Percentiles rank a stretch among this genome's conserved stretches.
Conservation (phyloP, 2,113 vertebrate genomes). For the Herpailurus yagouaroundi region DNA sequence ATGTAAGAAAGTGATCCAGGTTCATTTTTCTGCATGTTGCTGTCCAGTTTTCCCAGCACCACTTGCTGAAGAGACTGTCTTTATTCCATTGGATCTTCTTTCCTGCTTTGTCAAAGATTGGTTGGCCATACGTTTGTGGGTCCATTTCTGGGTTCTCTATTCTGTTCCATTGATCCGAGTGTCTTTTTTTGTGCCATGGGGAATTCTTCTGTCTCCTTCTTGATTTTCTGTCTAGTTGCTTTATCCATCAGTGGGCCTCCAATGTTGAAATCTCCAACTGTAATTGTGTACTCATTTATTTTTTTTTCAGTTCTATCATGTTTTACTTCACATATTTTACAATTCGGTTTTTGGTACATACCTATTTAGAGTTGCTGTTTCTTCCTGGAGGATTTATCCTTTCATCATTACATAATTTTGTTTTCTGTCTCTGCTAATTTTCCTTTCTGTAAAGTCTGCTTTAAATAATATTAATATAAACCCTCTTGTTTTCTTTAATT, state of each 20-base stretch:
- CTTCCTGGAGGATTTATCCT: background rate
- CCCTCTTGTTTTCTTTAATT: background rate
- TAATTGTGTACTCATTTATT: background rate
- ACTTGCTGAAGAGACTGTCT: no score
- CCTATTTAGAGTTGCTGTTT: background rate
- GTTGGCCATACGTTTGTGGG: no score
- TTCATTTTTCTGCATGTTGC: no score
- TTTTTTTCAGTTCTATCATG: background rate
- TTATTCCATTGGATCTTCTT: no score
- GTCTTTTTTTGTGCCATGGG: no score
- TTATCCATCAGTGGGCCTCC: background rate
- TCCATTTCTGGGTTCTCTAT: no score
- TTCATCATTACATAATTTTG: background rate
- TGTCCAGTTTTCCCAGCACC: no score
- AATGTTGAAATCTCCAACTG: background rate
- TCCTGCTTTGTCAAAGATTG: no score
- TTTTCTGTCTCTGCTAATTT: background rate
- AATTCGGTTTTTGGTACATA: background rate
- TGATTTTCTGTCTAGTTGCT: background rate
- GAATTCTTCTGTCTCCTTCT: background rate
- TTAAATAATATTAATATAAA: background rate
- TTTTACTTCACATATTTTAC: background rate
- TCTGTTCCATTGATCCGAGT: no score
- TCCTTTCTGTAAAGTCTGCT: background rate
- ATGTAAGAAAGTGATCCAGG: no score